Base-by-base conservation (phyloP, 2,888 invertebrate species). In the Podabrus alpinus region DNA sequence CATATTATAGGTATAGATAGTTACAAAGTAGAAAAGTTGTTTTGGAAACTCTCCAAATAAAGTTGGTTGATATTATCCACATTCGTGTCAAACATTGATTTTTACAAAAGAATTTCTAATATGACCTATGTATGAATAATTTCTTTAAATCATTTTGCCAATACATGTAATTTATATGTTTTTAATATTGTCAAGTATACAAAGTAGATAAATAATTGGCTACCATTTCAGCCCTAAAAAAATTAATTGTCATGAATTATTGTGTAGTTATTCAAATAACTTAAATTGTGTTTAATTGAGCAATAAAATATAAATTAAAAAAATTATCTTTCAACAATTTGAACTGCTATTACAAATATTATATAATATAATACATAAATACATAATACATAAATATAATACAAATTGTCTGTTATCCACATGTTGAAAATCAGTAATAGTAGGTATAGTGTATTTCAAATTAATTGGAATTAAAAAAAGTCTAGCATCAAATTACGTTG, bases 81-180 rank as follows among this genome's bases (percentile, higher is more conserved):
- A 71, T 77, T 64, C 73, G 71, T 76, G 77, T 77, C 72, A 62
- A 76, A 73, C 77, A 77, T 75, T 72, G 72, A 76, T 75, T 78
- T 69, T 64, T 64, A 64, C 59, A 67, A 69, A 73, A 68, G 45
- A 7, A 45, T 45, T n/a, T 45, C 7, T n/a, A 45, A n/a, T 45
- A 9, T n/a, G n/a, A n/a, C n/a, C 45, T 45, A n/a, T 1, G 45
- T 5, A n/a, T 45, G 7, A n/a, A 45, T 2, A 11, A 45, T n/a
- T 9, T n/a, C 2, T 45, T 45, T n/a, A 7, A n/a, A 9, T 9
- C 1, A 24, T 19, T 61, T 61, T 25, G 59, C 59, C 59, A n/a
- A n/a, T 29, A 29, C 2, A 29, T 29, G 13, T 29, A 13, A 29
- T 29, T 29, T 13, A 29, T 10, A 10, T 25, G 25, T 9, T 24